Percentiles rank a stretch among this genome's conserved stretches.
Evolutionary conservation across 2,797 vertebrate species (phyloP).

Genomic region (Lepidocolaptes lacrymiger): DNA sequence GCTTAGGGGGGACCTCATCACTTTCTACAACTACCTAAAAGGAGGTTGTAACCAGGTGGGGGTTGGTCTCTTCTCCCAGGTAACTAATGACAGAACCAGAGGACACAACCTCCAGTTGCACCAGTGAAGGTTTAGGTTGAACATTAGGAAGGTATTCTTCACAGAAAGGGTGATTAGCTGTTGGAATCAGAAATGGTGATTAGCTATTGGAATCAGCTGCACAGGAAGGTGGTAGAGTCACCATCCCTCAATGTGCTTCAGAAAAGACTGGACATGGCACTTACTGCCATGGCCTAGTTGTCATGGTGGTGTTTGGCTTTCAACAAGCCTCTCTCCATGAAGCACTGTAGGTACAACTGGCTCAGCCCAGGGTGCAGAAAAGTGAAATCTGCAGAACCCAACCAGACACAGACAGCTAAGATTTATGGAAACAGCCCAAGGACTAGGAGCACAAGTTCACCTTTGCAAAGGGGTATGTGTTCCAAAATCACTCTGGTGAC

Average conservation of each 20-base stretch:
- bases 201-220: neutral
- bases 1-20: neutral
- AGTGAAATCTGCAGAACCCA: neutral
- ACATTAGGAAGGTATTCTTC: neutral
- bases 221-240: neutral
- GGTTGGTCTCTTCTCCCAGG: neutral
- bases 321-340: neutral
- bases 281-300: neutral
- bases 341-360: neutral
- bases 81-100: neutral
- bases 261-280: neutral
- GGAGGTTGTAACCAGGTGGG: neutral
- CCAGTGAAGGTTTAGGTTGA: neutral
- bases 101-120: neutral
- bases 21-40: neutral
- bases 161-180: neutral
- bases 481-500: neutral
- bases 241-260: neutral
- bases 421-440: neutral
- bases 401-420: neutral
- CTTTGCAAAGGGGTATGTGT: neutral
- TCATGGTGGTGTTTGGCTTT: accelerated
- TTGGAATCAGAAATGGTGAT: neutral
- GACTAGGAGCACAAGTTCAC: neutral
- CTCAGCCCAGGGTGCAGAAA: neutral